Conservation (phyloP, 2,888 invertebrate genomes). For the Netelia fuscicornis region DNA sequence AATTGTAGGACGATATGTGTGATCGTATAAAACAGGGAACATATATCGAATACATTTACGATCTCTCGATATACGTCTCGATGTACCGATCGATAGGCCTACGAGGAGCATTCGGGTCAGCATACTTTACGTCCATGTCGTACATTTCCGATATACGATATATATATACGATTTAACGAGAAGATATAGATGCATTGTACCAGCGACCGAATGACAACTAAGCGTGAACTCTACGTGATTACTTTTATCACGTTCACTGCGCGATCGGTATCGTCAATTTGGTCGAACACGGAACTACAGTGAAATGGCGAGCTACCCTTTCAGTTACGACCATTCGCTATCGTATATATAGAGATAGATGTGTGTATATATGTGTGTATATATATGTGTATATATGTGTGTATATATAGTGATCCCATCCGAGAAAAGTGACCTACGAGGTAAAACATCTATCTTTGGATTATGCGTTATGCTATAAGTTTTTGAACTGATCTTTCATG, state of each 20-base stretch:
- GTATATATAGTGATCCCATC: too few relatives aligned
- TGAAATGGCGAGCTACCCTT: neutral
- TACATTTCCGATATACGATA: neutral
- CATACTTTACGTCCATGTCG: slow-evolving; percentile 1
- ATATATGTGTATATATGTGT: neutral
- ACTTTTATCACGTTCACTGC: slow-evolving; percentile 38
- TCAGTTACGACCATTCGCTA: neutral
- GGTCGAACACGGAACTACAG: neutral
- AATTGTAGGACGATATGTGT: slow-evolving; percentile 25
- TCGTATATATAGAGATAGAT: neutral
- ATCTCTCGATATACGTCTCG: slow-evolving; percentile 11
- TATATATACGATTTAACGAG: slow-evolving; percentile 2
- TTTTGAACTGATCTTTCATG: too few relatives aligned
- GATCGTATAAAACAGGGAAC: neutral
- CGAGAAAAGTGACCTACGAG: neutral
- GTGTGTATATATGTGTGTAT: neutral
- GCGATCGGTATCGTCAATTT: slow-evolving; percentile 38
- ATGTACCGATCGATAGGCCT: slow-evolving; percentile 3
- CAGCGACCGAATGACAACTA: slow-evolving; percentile 10
- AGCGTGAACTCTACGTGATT: slow-evolving; percentile 21
- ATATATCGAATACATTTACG: slow-evolving; percentile 21
- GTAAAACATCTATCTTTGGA: too few relatives aligned
- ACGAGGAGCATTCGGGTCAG: neutral
- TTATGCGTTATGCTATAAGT: too few relatives aligned
- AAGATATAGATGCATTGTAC: neutral